A percentile compares a stretch with the other conserved stretches of the same genome.
phyloP scores from a whole-genome alignment of 2,888 invertebrate genomes.

The Xestoiulus laeticollis region DNA sequence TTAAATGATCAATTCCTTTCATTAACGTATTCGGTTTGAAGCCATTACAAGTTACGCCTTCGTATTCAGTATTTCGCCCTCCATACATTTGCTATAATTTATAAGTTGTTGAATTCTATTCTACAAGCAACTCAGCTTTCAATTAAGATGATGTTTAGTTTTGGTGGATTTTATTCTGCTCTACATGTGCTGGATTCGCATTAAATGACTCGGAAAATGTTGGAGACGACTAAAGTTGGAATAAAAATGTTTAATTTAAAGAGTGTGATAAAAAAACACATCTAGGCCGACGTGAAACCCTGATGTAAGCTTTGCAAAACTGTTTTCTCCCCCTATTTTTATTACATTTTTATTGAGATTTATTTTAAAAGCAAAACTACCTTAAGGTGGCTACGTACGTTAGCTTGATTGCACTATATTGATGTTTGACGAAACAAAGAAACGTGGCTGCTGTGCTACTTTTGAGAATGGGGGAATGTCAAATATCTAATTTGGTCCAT shows the following conservation, averaged over 20 bases:
- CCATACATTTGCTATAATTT: neutral
- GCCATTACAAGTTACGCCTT: neutral
- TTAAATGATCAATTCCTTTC: conserved; percentile 19
- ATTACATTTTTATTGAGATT: neutral
- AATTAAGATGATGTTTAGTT: conserved; percentile 11
- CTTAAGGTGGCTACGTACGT: neutral
- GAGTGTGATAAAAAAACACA: neutral
- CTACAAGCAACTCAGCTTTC: neutral
- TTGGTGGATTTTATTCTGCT: neutral
- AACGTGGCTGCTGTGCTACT: neutral
- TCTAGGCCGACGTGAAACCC: neutral
- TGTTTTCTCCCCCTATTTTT: neutral
- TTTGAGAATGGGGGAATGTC: no score
- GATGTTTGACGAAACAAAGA: neutral
- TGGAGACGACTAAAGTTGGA: neutral
- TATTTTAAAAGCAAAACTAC: neutral
- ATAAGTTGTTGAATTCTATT: neutral
- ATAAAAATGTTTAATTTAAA: conserved; percentile 28
- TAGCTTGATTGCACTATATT: neutral
- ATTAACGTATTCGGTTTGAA: conserved; percentile 3
- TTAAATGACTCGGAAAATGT: conserved; percentile 6
- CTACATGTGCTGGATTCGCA: neutral
- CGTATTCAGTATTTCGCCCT: neutral
- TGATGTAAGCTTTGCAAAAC: neutral
- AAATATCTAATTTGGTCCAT: no score